Base-by-base conservation (phyloP, 2,888 invertebrate species). In the Zygogramma bicolorata region DNA sequence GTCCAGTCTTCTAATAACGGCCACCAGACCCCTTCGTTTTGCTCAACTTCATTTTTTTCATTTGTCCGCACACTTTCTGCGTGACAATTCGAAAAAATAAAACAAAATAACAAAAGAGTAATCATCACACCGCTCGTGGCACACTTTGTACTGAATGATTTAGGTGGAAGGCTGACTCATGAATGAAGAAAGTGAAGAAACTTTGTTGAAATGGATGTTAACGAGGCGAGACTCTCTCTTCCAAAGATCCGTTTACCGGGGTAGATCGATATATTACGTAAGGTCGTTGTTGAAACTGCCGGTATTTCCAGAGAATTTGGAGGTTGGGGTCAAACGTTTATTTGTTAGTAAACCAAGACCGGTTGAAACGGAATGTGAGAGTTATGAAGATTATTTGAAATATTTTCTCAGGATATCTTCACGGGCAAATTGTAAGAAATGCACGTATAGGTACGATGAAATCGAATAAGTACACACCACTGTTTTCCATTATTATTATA, bases 1-100 rank as follows among this genome's bases (percentile, higher is more conserved):
- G 91, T 90, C 90, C 92, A 93, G 80, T 92, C 90, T 86, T 92
- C 91, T 58, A 93, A 87, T 81, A 91, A 86, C 20, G 89, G 87
- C 76, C 91, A 89, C 92, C 92, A 93, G 60, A 90, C 88, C 0
- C 89, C 83, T 38, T 81, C 90, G 8, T 83, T 76, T 70, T 84
- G 85, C 6, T 81, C 81, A 79, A 83, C 80, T 77, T 83, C 13
- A 20, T 20, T 83, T 20, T 79, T 74, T 46, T 78, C 78, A 58
- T 70, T 75, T 61, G 76, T 76, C 59, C 75, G 74, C 57, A 66
- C 67, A 58, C 53, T 73, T 61, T 71, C 72, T 38, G 61, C 46
- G 27, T 57, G n/a, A 29, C 59, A 46, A 63, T 78, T 79, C 7
- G 72, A 73, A 62, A 79, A 70, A 74, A 76, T 8, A 18, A 68